Conservation (phyloP, 2,797 vertebrate genomes). For the Takifugu rubripes region DNA sequence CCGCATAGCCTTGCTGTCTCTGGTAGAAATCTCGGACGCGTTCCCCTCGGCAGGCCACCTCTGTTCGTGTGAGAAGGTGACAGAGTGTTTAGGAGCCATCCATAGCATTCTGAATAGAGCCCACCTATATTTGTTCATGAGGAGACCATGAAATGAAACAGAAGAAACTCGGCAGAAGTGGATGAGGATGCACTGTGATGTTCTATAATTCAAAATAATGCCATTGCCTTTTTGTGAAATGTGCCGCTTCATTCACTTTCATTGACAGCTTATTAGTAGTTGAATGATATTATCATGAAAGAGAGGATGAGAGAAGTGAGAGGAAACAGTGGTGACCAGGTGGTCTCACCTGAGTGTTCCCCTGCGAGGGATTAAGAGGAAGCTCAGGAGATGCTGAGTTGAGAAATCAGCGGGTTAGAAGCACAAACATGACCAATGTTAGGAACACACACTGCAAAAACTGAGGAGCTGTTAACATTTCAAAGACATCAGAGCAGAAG, state of each 20-base stretch:
- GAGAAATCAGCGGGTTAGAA: slow-evolving; percentile 65
- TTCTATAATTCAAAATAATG: background rate
- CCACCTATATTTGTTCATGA: too few relatives aligned
- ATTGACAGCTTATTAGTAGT: background rate
- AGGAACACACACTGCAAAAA: slow-evolving; percentile 26
- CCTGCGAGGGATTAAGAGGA: slow-evolving; percentile 76
- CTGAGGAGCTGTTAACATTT: slow-evolving; percentile 7
- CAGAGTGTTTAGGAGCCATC: background rate
- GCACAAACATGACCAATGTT: slow-evolving; percentile 43
- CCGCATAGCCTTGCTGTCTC: slow-evolving; percentile 97
- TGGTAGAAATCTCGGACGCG: slow-evolving; percentile 97
- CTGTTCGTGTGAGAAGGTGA: slow-evolving; percentile 63
- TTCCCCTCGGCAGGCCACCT: slow-evolving; percentile 98
- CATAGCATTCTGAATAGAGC: too few relatives aligned
- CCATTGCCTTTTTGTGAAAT: too few relatives aligned
- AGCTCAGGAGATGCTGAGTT: slow-evolving; percentile 81
- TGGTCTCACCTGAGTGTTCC: slow-evolving; percentile 77
- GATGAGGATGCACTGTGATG: background rate
- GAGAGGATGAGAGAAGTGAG: background rate
- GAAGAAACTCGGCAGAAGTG: background rate
- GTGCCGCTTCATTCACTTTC: too few relatives aligned
- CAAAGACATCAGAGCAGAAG: slow-evolving; percentile 14
- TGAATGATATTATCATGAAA: background rate
- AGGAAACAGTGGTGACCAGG: background rate
- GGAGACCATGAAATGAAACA: background rate